Evolutionary conservation across 2,113 vertebrate species (phyloP), one percentile per base, ranked within the genome.

Genomic region (Pholis gunnellus): DNA sequence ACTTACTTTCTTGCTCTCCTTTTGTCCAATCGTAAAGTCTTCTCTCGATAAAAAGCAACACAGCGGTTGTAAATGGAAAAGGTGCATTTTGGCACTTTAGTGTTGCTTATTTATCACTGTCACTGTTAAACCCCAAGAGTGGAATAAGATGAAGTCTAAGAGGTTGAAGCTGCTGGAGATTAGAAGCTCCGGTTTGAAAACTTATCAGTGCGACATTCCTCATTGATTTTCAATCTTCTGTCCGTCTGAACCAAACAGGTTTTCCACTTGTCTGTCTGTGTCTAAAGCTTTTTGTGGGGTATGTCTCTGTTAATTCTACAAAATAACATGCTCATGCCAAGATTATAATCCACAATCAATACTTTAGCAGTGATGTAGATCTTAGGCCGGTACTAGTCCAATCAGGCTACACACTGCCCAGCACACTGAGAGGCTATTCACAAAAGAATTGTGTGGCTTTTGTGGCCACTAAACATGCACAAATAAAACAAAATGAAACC

Each of bases 101-200:
- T 31, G 9, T 17, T 29, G n/a, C 65, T 72, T 60, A 82, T 88
- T 68, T 34, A 29, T 83, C 67, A 77, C 36, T 36, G 68, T 46
- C 69, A 76, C 54, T 29, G 29, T 76, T 65, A 34, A 79, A 75
- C 17, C 69, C 25, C 50, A 67, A 57, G 46, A 72, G 60, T 71
- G 17, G 50, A 59, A 46, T 25, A 29, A 82, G 25, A 78, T 71
- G 54, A 83, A 79, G 83, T 69, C 18, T 46, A 69, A 83, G 44
- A 72, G 36, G 20, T 59, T 54, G 15, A 85, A 75, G 25, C 70
- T 78, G 54, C 42, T 38, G 61, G 18, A 44, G 73, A 75, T 81
- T 56, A 61, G 25, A 73, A 22, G 57, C 84, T 57, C 11, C 11
- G 31, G 31, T 69, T 74, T 70, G 68, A 83, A 81, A 71, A 69